phyloP scores from a whole-genome alignment of 2,113 vertebrate species.

The Phylloscopus trochilus region DNA sequence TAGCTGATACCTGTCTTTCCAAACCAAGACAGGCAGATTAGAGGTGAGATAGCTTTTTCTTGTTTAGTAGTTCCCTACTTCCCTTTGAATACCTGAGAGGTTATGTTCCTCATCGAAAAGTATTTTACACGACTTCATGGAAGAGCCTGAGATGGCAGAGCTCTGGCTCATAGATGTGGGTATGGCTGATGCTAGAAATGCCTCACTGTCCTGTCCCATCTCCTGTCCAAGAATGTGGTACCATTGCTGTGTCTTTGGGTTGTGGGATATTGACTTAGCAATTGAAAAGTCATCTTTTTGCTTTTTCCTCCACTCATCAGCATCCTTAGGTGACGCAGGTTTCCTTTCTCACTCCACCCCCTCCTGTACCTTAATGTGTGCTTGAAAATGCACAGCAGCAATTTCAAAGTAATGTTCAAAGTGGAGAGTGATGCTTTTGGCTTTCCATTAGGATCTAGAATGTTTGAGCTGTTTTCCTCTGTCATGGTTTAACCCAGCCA shows the following conservation, averaged over 20 bases:
- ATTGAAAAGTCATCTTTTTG: background rate
- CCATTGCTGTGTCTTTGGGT: background rate
- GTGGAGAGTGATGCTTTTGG: background rate
- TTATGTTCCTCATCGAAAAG: background rate
- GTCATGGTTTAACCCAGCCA: background rate
- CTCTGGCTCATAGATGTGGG: fast-evolving
- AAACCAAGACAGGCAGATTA: no score
- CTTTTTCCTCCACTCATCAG: background rate
- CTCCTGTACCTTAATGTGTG: background rate
- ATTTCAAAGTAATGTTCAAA: background rate
- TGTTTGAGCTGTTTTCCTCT: background rate
- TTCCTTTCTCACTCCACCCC: background rate
- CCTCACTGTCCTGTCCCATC: background rate
- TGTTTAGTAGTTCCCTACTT: background rate
- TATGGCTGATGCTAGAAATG: background rate
- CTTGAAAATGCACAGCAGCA: background rate
- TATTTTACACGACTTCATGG: background rate
- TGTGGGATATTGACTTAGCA: background rate
- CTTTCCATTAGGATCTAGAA: background rate
- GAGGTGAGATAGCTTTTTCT: background rate
- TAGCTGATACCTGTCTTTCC: no score
- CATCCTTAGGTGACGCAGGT: background rate
- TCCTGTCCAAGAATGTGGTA: background rate
- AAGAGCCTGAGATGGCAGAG: background rate
- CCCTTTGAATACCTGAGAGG: background rate